Base-by-base conservation (phyloP, 2,797 vertebrate species). In the Enteromius paludinosus region DNA sequence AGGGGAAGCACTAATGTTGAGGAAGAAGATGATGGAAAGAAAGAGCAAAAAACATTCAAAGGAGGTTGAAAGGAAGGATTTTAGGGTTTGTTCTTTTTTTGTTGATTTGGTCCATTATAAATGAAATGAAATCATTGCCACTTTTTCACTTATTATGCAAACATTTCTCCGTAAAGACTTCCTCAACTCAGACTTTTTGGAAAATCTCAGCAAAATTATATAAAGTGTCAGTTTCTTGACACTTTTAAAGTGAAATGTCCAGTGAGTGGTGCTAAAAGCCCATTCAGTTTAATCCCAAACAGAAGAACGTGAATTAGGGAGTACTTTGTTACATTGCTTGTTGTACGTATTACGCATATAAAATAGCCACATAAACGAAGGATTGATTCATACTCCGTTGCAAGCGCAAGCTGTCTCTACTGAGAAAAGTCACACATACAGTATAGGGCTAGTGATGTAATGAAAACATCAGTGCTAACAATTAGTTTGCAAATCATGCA, bases 1-100 rank as follows among this genome's bases (percentile, higher is more conserved):
- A 18, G 14, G 54, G 68, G 33, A 78, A 64, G 56, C 68, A 65
- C 47, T 56, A 76, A 68, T 56, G 18, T 54, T 23, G 62, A 81
- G 59, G 59, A 64, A 81, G 41, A 33, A 64, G 45, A 64, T 41
- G 41, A 81, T 59, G 23, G 49, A 69, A 59, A 35, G 15, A 54
- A 73, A 73, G 56, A 64, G 18, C 14, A 62, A 61, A 61, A 56
- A 70, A 54, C 8, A 10, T 66, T 64, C 41, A 77, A 78, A 30
- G 5, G 5, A 20, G 25, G 23, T 30, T 70, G 9, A 61, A 62
- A 80, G 12, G 17, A 71, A 35, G 9, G 20, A 12, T 41, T 30
- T 59, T 30, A 5, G 14, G 2, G 25, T 41, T 14, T 78, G 45
- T 35, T 70, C 9, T 70, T 59, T 70, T 79, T 52, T 45, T n/a